These are phyloP conservation scores for Yponomeuta sedellus DNA, from an alignment of 2,888 invertebrate genomes.

Conservation along the genomic window DNA sequence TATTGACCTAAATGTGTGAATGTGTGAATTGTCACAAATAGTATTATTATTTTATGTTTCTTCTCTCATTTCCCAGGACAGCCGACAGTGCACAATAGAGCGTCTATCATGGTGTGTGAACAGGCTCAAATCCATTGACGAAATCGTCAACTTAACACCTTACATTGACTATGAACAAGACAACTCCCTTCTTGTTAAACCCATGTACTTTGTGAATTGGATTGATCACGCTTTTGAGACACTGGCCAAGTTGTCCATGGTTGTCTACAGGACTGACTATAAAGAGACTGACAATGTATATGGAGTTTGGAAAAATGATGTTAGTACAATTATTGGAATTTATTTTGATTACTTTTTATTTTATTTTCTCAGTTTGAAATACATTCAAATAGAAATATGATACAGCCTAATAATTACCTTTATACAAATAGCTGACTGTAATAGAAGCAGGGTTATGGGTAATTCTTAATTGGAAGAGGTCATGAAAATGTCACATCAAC, in stretches of 20 bases:
- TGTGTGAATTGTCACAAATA: too few relatives aligned
- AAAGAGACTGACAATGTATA: constrained; percentile 36
- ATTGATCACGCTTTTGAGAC: constrained; percentile 66
- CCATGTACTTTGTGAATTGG: constrained; percentile 70
- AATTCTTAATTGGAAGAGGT: too few relatives aligned
- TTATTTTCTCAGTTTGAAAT: too few relatives aligned
- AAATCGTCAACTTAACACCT: constrained; percentile 27
- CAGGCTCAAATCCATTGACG: constrained; percentile 41
- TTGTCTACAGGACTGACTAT: constrained; percentile 48
- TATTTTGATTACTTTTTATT: too few relatives aligned
- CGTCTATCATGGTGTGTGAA: constrained; percentile 59
- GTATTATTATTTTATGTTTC: too few relatives aligned
- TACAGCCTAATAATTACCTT: too few relatives aligned
- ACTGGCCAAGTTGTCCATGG: constrained; percentile 45
- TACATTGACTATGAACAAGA: constrained; percentile 28
- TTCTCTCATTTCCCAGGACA: constrained; percentile 41
- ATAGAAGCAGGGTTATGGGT: too few relatives aligned
- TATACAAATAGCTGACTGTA: too few relatives aligned
- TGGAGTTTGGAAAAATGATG: constrained; percentile 50
- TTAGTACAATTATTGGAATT: constrained; percentile 28
- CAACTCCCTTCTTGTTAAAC: constrained; percentile 40
- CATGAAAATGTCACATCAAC: too few relatives aligned
- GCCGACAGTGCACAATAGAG: constrained; percentile 51
- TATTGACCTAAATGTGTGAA: too few relatives aligned
- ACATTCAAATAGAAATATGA: too few relatives aligned